phyloP scores from a whole-genome alignment of 1,140 invertebrate species.

The Pomacea maculata region DNA sequence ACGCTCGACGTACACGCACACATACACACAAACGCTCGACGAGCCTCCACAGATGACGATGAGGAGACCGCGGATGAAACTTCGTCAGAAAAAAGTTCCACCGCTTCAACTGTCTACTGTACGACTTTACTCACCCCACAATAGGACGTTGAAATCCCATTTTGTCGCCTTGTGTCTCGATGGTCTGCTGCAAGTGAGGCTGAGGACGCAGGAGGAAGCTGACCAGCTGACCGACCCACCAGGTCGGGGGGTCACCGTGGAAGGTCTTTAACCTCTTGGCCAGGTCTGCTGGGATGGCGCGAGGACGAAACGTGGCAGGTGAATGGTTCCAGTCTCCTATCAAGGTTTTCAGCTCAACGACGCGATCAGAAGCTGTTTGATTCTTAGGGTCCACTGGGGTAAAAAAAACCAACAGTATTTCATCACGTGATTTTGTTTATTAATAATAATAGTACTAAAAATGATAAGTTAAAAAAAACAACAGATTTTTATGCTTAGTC shows the following conservation, averaged over 20 bases:
- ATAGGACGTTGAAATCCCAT: constrained; percentile 87
- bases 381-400: too few species aligned
- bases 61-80: too few species aligned
- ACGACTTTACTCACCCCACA: constrained; percentile 78
- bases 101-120: too few species aligned
- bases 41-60: too few species aligned
- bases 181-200: constrained; percentile 69
- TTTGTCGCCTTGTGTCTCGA: constrained; percentile 79
- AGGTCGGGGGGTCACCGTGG: constrained; percentile 94
- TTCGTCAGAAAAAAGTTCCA: too few species aligned
- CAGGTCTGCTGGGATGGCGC: constrained; percentile 91
- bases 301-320: constrained; percentile 88
- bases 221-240: constrained; percentile 97
- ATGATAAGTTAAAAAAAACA: too few species aligned
- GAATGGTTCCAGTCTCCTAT: constrained; percentile 94
- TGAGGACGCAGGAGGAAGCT: constrained; percentile 86
- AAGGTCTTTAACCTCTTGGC: constrained; percentile 80
- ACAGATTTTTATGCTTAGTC: too few species aligned
- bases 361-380: constrained; percentile 71
- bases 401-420: too few species aligned
- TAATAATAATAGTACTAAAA: too few species aligned
- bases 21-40: too few species aligned
- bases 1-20: too few species aligned
- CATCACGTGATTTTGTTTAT: too few species aligned
- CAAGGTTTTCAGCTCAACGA: constrained; percentile 79